Evolutionary conservation across 1,140 invertebrate species (phyloP), one percentile per base, ranked within the genome.

Genomic region (Drosophila miranda): DNA sequence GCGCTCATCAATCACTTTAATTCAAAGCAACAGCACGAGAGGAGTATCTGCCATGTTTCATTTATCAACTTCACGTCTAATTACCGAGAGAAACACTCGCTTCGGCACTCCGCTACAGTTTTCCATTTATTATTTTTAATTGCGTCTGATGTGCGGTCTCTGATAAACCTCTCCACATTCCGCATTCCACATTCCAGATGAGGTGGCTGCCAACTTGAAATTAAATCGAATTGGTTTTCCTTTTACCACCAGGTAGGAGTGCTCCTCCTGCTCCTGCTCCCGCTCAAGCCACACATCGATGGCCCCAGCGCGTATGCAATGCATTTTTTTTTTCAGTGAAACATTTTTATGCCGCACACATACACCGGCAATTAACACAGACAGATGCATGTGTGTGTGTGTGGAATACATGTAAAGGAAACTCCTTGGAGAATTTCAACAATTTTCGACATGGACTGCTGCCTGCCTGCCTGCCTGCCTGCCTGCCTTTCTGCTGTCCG

Each of bases 191-290:
- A 34, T 53, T 38, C 59, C 21, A 53, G 26, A 55, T 38, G 54
- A 66, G 63, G 49, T 54, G 45, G 73, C 74, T 77, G 74, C 74
- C 63, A 82, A 83, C 71, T 75, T 30, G 43, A 64, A 83, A 75
- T 84, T 63, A 77, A 80, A 77, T 80, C 54, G 64, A 80, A 80
- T 86, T 81, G 77, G 61, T 77, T 86, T 83, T 52, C 11, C 14
- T 38, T 13, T 13, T 13, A 1, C 3, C 34, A 38, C 34, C 34
- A 13, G 30, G 30, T 34, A 4, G 11, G 8, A 13, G 34, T 38
- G 3, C 34, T 3, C 1, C 1, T 38, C 11, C 34, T 38, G 34
- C 30, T 23, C 23, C 23, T 23, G 23, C 3, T 5, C 23, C 23
- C 28, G 2, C 11, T 13, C 11, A 3, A 4, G 34, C 34, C 34